Conservation (phyloP, 1,140 invertebrate genomes). For the Charaxes varanes region DNA sequence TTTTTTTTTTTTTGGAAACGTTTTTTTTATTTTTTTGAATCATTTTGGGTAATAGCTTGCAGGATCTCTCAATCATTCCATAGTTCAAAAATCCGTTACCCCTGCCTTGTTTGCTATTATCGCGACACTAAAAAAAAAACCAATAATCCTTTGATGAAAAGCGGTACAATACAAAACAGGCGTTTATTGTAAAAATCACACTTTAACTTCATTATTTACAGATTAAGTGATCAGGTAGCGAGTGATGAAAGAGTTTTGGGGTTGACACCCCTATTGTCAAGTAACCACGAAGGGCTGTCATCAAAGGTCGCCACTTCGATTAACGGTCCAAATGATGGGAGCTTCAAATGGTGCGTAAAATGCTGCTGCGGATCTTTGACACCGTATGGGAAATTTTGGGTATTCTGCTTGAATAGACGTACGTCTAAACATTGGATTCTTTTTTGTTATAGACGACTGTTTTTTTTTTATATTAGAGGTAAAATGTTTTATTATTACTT, state of each 20-base stretch:
- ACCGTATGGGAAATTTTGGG: conserved; percentile 51
- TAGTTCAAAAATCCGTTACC: not conserved
- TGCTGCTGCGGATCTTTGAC: conserved; percentile 27
- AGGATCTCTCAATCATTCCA: no score
- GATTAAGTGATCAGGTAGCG: conserved; percentile 41
- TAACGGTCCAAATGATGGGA: conserved; percentile 43
- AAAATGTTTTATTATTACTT: no score
- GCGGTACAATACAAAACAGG: not conserved
- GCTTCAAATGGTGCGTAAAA: conserved; percentile 23
- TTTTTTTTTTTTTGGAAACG: no score
- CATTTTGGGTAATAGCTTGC: no score
- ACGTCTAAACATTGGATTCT: conserved; percentile 52
- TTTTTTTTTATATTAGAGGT: no score
- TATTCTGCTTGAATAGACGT: conserved; percentile 50
- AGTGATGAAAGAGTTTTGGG: conserved; percentile 26
- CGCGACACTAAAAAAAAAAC: not conserved
- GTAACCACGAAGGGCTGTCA: conserved; percentile 29
- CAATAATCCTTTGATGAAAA: conserved; percentile 14
- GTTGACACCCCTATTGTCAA: conserved; percentile 37
- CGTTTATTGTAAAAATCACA: conserved; percentile 8
- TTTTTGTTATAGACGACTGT: no score
- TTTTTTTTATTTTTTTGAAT: no score
- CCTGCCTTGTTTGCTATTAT: not conserved
- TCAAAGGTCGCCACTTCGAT: conserved; percentile 43
- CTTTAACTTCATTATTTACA: conserved; percentile 20